Evolutionary conservation across 2,113 vertebrate species (phyloP), one percentile per base, ranked within the genome.

Genomic region (Anguilla japonica): DNA sequence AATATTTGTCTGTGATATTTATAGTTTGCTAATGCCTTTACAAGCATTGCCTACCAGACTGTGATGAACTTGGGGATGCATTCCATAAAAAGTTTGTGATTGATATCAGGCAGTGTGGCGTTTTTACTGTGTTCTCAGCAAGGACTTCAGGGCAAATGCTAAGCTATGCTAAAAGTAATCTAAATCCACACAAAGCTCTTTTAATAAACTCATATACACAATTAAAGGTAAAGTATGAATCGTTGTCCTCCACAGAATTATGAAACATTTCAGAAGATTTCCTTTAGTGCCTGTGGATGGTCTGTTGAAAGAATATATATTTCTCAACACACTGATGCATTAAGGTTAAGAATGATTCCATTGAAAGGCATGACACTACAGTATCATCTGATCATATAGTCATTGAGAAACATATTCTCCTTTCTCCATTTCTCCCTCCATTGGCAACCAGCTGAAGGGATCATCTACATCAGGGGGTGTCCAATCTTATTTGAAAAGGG

Each of bases 1-100:
- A 92, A 91, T 88, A 91, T 91, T 86, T 89, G 92, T 91, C 89
- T 88, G 89, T 92, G 90, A 91, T 87, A 83, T 94, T 94, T 93
- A 93, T 91, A 84, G 90, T 87, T 82, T 67, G 88, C 84, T 87
- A 79, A 91, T 89, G 90, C 86, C 86, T 90, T 90, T 67, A 84
- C n/a, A 93, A 87, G 91, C 89, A 88, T 34, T 86, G 11, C 83
- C 91, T 83, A 90, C 85, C 90, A 87, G 87, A 86, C 89, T 85
- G 90, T 90, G 87, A 92, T 91, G 79, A 89, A 86, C 86, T 34
- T 75, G 71, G 71, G 9, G 22, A 75, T 87, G 90, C 88, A 89
- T 91, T 91, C 85, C 89, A 91, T 91, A 91, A 93, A 92, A 91
- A 89, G 90, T 91, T 91, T 90, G 91, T 86, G 90, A 91, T 90